phyloP scores from a whole-genome alignment of 2,888 invertebrate species.

The Oegoconia quadripuncta region DNA sequence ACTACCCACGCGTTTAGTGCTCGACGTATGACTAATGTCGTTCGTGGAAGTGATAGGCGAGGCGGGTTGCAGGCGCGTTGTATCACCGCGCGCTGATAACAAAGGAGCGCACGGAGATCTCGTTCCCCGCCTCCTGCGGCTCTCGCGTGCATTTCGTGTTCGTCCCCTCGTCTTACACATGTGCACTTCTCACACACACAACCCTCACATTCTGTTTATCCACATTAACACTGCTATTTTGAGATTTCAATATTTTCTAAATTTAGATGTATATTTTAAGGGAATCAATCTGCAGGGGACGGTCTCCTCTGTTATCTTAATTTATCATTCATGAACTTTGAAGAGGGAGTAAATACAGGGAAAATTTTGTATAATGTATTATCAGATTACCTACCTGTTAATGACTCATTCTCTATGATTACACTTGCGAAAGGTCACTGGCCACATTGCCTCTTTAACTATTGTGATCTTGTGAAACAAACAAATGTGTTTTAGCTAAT shows the following conservation, averaged over 20 bases:
- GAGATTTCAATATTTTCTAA: conserved; percentile 72
- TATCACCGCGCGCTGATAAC: conserved; percentile 70
- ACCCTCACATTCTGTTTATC: conserved; percentile 40
- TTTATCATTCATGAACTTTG: conserved; percentile 6
- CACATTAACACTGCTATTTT: conserved; percentile 64
- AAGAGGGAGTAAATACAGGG: conserved; percentile 17
- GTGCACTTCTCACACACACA: conserved; percentile 33
- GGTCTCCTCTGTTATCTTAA: conserved; percentile 39
- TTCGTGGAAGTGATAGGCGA: conserved; percentile 75
- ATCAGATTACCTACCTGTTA: conserved; percentile 45
- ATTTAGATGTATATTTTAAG: conserved; percentile 68
- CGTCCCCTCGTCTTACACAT: conserved; percentile 29
- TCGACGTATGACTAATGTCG: conserved; percentile 76
- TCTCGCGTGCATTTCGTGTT: conserved; percentile 18
- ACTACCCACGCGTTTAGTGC: conserved; percentile 77
- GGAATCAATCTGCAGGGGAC: conserved; percentile 60
- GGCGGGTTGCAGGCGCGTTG: conserved; percentile 56
- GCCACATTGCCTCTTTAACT: conserved; percentile 61
- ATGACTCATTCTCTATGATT: conserved; percentile 73
- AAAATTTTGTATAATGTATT: conserved; percentile 45
- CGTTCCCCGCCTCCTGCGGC: conserved; percentile 25
- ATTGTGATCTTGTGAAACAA: conserved; percentile 45
- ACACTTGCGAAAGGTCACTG: conserved; percentile 66
- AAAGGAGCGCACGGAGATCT: conserved; percentile 60
- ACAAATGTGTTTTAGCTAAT: conserved; percentile 9